Conservation (phyloP, 2,113 vertebrate species). For the Calyptommatus sinebrachiatus region DNA sequence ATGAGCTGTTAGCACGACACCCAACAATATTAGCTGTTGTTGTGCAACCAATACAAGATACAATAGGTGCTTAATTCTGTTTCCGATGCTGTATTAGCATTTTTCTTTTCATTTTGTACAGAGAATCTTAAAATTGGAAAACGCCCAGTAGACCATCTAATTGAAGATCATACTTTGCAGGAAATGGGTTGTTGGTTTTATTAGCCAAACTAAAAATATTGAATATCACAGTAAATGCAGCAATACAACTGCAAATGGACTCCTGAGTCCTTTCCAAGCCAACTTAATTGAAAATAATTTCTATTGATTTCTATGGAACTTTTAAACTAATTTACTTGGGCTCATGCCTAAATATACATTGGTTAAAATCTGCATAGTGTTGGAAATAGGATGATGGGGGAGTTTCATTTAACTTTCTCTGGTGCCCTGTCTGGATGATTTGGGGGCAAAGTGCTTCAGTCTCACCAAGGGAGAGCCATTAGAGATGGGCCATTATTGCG, state of each 20-base stretch:
- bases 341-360: slow-evolving; percentile 12
- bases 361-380: not conserved
- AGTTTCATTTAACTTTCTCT: not conserved
- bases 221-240: slow-evolving; percentile 22
- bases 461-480: not conserved
- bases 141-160: slow-evolving; percentile 18
- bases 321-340: slow-evolving; percentile 28
- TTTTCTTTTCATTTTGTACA: not conserved
- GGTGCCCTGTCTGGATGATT: not conserved
- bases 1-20: not conserved
- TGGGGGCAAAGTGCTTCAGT: not conserved
- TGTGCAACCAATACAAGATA: not conserved
- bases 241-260: slow-evolving; percentile 24
- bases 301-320: slow-evolving; percentile 27
- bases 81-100: not conserved
- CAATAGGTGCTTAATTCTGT: not conserved
- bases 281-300: slow-evolving; percentile 24
- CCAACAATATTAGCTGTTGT: not conserved
- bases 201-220: slow-evolving; percentile 31
- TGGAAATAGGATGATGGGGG: not conserved
- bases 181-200: slow-evolving; percentile 25
- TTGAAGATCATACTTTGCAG: slow-evolving; percentile 14
- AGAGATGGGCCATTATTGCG: not conserved
- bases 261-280: slow-evolving; percentile 26
- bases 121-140: slow-evolving; percentile 23